phyloP scores from a whole-genome alignment of 2,888 invertebrate species.

The Scaptomyza reducta region DNA sequence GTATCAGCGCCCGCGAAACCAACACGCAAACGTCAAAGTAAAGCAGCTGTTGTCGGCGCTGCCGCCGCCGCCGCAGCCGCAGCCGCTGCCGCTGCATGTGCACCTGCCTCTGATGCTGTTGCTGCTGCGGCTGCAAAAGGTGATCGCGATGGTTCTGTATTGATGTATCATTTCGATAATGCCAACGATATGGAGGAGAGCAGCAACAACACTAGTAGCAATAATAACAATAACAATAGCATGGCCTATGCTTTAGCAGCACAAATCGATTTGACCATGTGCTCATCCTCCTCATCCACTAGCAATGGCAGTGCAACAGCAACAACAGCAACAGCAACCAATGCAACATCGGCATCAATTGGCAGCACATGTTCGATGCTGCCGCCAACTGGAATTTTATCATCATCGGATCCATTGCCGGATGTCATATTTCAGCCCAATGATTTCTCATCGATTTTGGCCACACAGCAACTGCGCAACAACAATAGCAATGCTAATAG shows the following conservation, averaged over 20 bases:
- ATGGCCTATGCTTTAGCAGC: conserved; percentile 58
- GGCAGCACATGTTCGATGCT: conserved; percentile 73
- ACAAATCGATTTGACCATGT: conserved; percentile 81
- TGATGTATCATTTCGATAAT: conserved; percentile 35
- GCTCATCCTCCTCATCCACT: conserved; percentile 78
- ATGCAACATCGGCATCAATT: conserved; percentile 27
- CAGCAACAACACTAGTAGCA: conserved; percentile 48
- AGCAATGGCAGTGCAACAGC: conserved; percentile 64
- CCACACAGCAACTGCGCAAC: conserved; percentile 77
- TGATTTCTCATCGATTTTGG: conserved; percentile 83
- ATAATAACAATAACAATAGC: conserved; percentile 54
- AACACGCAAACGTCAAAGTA: conserved; percentile 46
- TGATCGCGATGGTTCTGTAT: neutral
- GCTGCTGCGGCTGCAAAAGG: conserved; percentile 1
- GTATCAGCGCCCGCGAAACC: conserved; percentile 32
- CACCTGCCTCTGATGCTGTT: neutral
- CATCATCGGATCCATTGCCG: conserved; percentile 81
- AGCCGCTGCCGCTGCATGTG: too few species aligned
- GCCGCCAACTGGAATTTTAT: conserved; percentile 80
- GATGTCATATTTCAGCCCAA: conserved; percentile 82
- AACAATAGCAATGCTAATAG: conserved; percentile 34
- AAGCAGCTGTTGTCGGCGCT: conserved; percentile 27
- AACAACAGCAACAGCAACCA: conserved; percentile 13
- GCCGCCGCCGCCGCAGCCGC: neutral
- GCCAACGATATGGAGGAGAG: conserved; percentile 23